These are phyloP conservation scores for Heliothis subflexa DNA, from an alignment of 1,140 invertebrate genomes.

Conservation along the genomic window DNA sequence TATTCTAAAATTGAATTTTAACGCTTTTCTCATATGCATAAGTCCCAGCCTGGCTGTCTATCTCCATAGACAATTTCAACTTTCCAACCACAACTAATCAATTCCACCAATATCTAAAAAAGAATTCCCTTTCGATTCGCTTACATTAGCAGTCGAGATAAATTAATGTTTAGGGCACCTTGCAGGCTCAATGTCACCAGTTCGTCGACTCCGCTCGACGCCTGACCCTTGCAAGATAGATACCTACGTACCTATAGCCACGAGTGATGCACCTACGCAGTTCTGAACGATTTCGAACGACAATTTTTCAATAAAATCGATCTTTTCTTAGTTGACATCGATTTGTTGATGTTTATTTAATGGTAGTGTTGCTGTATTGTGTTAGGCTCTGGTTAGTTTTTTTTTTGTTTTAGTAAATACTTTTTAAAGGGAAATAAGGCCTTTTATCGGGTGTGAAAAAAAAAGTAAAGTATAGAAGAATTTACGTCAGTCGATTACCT, in stretches of 20 bases:
- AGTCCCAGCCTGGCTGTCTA: too few species aligned
- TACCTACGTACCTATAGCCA: slow-evolving; percentile 20
- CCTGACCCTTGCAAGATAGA: slow-evolving; percentile 41
- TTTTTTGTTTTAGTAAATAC: too few species aligned
- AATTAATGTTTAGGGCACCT: slow-evolving; percentile 48
- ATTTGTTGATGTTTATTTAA: neutral
- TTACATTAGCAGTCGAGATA: slow-evolving; percentile 6
- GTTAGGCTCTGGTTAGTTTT: neutral
- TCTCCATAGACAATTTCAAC: neutral
- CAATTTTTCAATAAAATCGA: slow-evolving; percentile 36
- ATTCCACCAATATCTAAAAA: slow-evolving; percentile 15
- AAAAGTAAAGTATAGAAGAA: too few species aligned
- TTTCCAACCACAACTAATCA: neutral
- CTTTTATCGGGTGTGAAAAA: too few species aligned
- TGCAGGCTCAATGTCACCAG: slow-evolving; percentile 34
- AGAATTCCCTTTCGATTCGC: neutral
- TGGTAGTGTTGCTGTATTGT: neutral
- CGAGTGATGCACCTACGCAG: slow-evolving; percentile 14
- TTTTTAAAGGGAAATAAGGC: too few species aligned
- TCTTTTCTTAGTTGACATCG: neutral
- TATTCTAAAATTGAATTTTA: too few species aligned
- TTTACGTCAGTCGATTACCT: too few species aligned
- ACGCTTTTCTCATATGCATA: too few species aligned
- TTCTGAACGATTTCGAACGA: neutral
- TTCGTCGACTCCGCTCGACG: slow-evolving; percentile 7